Evolutionary conservation across 2,797 vertebrate species (phyloP).

Genomic region (Propithecus perrieri): DNA sequence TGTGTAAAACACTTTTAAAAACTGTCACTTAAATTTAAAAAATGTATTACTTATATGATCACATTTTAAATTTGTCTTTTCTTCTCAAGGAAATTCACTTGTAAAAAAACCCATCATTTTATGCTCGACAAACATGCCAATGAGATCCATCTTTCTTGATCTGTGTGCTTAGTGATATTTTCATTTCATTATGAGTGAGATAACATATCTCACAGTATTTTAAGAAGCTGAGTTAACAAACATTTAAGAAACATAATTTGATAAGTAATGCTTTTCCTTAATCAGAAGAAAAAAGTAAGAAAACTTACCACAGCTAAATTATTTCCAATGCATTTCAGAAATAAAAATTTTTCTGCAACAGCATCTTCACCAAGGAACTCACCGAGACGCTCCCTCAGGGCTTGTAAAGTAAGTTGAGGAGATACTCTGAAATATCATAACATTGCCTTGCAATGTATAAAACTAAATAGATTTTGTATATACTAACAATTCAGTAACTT

Average conservation of each 20-base stretch:
- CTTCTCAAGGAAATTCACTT: background rate
- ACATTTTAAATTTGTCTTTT: constrained; percentile 46
- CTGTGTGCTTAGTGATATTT: constrained; percentile 6
- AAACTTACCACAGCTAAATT: constrained; percentile 93
- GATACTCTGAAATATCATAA: constrained; percentile 89
- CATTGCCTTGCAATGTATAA: constrained; percentile 76
- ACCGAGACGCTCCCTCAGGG: constrained; percentile 88
- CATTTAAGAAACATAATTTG: constrained; percentile 37
- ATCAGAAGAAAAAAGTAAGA: constrained; percentile 50
- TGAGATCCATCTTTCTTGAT: background rate
- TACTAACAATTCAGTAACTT: constrained; percentile 1
- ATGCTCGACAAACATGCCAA: background rate
- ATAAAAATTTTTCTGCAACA: constrained; percentile 89
- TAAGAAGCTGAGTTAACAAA: background rate
- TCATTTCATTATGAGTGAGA: background rate
- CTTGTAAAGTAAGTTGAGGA: constrained; percentile 90
- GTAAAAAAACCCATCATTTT: background rate
- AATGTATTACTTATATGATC: background rate
- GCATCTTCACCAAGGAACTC: constrained; percentile 88
- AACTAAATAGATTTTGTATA: constrained; percentile 30
- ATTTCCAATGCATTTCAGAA: constrained; percentile 95
- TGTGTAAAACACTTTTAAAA: background rate
- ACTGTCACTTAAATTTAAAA: background rate
- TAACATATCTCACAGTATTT: background rate
- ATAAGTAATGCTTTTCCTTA: constrained; percentile 45